Evolutionary conservation across 2,888 invertebrate genomes (phyloP).

Genomic region (Ptychoptera albimana): DNA sequence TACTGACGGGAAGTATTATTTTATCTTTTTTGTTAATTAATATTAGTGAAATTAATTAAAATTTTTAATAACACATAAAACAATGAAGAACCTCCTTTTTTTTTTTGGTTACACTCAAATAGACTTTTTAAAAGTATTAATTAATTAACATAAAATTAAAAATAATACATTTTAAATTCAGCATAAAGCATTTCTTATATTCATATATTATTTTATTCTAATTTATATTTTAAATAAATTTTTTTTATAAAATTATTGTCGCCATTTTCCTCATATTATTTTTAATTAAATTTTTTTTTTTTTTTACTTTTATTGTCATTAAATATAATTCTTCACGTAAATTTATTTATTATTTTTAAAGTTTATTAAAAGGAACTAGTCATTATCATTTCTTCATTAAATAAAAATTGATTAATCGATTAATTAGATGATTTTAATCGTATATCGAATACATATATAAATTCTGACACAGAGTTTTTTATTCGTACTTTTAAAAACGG

Average conservation of each 20-base stretch:
- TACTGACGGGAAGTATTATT: too few relatives aligned
- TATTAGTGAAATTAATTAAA: neutral
- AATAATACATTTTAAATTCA: too few relatives aligned
- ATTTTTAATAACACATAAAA: neutral
- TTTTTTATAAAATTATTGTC: neutral
- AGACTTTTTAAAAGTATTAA: too few relatives aligned
- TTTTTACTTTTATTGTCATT: neutral
- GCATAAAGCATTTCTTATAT: neutral
- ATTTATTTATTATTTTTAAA: neutral
- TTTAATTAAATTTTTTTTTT: neutral
- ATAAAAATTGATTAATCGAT: neutral
- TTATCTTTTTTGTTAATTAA: neutral
- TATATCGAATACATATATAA: too few relatives aligned
- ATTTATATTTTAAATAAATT: constrained; percentile 3
- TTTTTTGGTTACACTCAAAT: too few relatives aligned
- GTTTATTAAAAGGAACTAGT: neutral
- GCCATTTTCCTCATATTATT: constrained; percentile 1
- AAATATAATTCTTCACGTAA: neutral
- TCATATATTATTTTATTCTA: neutral
- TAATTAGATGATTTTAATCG: too few relatives aligned
- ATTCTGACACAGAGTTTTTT: too few relatives aligned
- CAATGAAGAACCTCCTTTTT: too few relatives aligned
- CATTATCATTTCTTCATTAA: constrained; percentile 2
- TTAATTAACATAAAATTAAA: too few relatives aligned
- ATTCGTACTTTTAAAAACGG: too few relatives aligned